Evolutionary conservation across 2,888 invertebrate genomes (phyloP).

Genomic region (Spilarctia lutea): DNA sequence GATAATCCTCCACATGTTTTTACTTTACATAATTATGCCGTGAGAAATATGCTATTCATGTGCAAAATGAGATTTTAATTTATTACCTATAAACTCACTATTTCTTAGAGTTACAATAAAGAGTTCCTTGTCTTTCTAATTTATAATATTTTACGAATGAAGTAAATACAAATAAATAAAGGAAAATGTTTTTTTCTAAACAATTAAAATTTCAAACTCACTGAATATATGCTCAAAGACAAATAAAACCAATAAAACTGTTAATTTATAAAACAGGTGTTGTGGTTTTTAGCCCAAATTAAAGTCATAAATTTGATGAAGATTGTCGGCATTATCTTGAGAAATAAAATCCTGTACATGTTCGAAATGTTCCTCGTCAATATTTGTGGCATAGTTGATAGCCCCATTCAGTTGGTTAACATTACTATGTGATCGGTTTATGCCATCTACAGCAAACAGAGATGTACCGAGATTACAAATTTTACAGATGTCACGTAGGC

Average conservation of each 20-base stretch:
- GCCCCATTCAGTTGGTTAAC: not conserved
- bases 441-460: not conserved
- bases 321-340: not conserved
- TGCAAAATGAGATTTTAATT: no score
- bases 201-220: not conserved
- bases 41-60: no score
- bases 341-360: not conserved
- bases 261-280: no score
- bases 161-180: not conserved
- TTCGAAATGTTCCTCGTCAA: not conserved
- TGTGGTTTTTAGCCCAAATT: not conserved
- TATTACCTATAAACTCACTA: no score
- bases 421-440: not conserved
- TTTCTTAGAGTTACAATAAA: no score
- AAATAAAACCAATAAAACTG: no score
- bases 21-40: no score
- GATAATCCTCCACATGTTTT: no score
- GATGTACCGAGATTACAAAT: not conserved
- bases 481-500: not conserved
- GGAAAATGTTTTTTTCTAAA: not conserved
- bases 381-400: not conserved
- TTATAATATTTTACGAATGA: no score
- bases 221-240: no score
- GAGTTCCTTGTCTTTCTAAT: no score
- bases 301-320: not conserved